phyloP scores from a whole-genome alignment of 1,140 invertebrate species.

The Copidosoma floridanum region DNA sequence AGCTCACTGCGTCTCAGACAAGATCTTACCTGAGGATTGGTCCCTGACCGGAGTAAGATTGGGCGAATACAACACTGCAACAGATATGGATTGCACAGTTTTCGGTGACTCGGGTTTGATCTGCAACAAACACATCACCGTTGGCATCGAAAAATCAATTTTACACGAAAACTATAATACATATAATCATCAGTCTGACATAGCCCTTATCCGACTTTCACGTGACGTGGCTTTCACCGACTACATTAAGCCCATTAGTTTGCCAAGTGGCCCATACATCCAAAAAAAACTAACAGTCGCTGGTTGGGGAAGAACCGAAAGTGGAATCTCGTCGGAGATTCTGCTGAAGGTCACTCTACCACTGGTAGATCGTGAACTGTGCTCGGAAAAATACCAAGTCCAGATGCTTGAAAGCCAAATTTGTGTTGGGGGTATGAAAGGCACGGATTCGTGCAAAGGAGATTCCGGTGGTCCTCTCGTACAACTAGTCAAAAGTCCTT shows the following conservation, averaged over 20 bases:
- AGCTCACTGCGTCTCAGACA: no score
- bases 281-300: slow-evolving; percentile 56
- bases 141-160: slow-evolving; percentile 65
- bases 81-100: not conserved
- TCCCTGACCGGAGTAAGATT: not conserved
- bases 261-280: slow-evolving; percentile 61
- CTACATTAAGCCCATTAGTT: slow-evolving; percentile 78
- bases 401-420: slow-evolving; percentile 56
- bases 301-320: slow-evolving; percentile 64
- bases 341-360: slow-evolving; percentile 59
- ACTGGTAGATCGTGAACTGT: slow-evolving; percentile 49
- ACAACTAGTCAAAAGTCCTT: slow-evolving; percentile 40
- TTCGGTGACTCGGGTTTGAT: slow-evolving; percentile 22
- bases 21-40: not conserved
- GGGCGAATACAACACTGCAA: not conserved
- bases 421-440: slow-evolving; percentile 60
- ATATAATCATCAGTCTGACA: slow-evolving; percentile 70
- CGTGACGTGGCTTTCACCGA: slow-evolving; percentile 62
- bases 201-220: slow-evolving; percentile 70
- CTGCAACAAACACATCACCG: slow-evolving; percentile 61
- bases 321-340: slow-evolving; percentile 46
- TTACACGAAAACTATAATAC: slow-evolving; percentile 68
- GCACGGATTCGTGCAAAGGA: slow-evolving; percentile 51
- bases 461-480: slow-evolving; percentile 62
- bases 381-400: slow-evolving; percentile 48